Percentiles rank a stretch among this genome's conserved stretches.
phyloP scores from a whole-genome alignment of 1,140 invertebrate genomes.

The Zaprionus tsacasi region DNA sequence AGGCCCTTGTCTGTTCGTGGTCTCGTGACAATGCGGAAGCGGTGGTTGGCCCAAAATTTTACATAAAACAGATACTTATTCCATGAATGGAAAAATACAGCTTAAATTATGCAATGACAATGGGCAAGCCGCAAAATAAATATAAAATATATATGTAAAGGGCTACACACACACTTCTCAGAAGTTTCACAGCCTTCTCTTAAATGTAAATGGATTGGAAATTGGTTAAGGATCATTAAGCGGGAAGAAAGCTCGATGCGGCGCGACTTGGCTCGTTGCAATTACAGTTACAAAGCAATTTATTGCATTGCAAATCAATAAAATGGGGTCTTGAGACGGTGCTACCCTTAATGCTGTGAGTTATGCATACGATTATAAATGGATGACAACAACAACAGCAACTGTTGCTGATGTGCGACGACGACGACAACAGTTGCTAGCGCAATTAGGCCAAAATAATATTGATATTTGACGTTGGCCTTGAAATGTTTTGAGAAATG shows the following conservation, averaged over 20 bases:
- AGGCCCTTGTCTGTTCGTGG: slow-evolving; percentile 36
- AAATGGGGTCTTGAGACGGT: background rate
- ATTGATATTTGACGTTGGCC: slow-evolving; percentile 41
- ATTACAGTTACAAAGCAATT: slow-evolving; percentile 64
- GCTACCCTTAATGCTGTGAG: slow-evolving; percentile 56
- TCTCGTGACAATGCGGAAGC: slow-evolving; percentile 42
- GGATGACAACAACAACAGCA: slow-evolving; percentile 23
- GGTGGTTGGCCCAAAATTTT: background rate
- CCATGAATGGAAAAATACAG: slow-evolving; percentile 19
- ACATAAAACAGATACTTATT: slow-evolving; percentile 11
- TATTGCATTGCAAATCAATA: slow-evolving; percentile 74
- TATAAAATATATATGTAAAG: slow-evolving; percentile 35
- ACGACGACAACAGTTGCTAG: slow-evolving; percentile 40
- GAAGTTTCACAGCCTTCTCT: slow-evolving; percentile 43
- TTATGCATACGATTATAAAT: slow-evolving; percentile 59
- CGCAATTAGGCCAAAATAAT: slow-evolving; percentile 66
- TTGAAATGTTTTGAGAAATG: slow-evolving; percentile 63
- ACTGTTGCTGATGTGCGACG: background rate
- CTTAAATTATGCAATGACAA: slow-evolving; percentile 64
- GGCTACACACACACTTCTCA: slow-evolving; percentile 52
- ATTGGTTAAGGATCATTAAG: slow-evolving; percentile 33
- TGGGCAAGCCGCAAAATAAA: slow-evolving; percentile 29
- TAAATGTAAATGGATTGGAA: slow-evolving; percentile 43
- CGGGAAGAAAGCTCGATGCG: slow-evolving; percentile 62
- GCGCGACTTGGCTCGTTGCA: background rate